These are phyloP conservation scores for Ctena decussata DNA, from an alignment of 2,888 invertebrate species.

Conservation along the genomic window DNA sequence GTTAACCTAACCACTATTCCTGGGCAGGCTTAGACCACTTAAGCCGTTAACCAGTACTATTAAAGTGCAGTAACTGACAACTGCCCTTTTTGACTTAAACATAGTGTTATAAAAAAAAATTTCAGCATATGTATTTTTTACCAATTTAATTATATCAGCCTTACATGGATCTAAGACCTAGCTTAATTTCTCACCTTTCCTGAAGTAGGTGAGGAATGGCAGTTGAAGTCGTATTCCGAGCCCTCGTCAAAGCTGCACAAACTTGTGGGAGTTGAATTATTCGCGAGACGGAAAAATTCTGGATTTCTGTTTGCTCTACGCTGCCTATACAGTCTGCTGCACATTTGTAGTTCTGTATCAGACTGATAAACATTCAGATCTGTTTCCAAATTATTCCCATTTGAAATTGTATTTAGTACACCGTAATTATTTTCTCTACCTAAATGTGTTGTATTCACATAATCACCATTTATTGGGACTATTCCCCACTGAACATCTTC, in stretches of 20 bases:
- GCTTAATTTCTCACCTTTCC: constrained; percentile 65
- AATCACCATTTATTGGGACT: constrained; percentile 40
- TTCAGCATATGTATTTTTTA: too few relatives aligned
- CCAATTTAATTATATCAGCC: too few relatives aligned
- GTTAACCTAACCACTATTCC: too few relatives aligned
- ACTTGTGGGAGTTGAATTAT: constrained; percentile 62
- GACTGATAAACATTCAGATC: constrained; percentile 64
- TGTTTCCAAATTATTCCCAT: constrained; percentile 32
- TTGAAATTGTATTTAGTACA: constrained; percentile 35
- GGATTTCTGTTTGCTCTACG: constrained; percentile 38
- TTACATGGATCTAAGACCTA: too few relatives aligned
- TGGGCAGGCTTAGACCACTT: too few relatives aligned
- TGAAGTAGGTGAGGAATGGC: constrained; percentile 53
- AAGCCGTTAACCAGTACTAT: too few relatives aligned
- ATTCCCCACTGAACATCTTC: constrained; percentile 70
- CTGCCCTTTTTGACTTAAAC: too few relatives aligned
- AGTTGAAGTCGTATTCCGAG: constrained; percentile 58
- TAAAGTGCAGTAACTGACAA: too few relatives aligned
- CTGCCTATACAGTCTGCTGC: constrained; percentile 47
- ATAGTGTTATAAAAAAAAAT: too few relatives aligned
- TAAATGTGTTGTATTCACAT: constrained; percentile 64
- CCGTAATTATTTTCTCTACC: constrained; percentile 61
- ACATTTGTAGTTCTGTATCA: constrained; percentile 66
- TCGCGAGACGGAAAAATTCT: constrained; percentile 47
- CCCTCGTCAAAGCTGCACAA: constrained; percentile 63